Percentiles rank a stretch among this genome's conserved stretches.
These are phyloP conservation scores for Lepidocyrtinus sp. DNA, from an alignment of 2,888 invertebrate genomes.

Conservation along the genomic window DNA sequence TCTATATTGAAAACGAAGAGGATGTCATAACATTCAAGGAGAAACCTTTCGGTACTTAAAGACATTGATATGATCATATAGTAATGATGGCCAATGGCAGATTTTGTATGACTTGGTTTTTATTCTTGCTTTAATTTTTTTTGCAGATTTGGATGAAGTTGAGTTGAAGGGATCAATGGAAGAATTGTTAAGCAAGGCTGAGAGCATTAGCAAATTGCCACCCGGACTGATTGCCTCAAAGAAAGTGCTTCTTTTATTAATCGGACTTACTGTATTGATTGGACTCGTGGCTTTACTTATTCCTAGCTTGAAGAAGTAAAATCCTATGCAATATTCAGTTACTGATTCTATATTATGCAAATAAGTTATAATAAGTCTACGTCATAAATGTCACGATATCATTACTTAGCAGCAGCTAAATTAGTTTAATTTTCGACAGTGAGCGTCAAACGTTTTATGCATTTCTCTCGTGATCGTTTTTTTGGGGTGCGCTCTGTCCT, in stretches of 20 bases:
- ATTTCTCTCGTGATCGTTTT: too few relatives aligned
- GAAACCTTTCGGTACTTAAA: slow-evolving; percentile 63
- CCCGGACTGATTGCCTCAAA: slow-evolving; percentile 47
- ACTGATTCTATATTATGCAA: too few relatives aligned
- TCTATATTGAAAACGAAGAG: slow-evolving; percentile 80
- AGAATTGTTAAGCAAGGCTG: slow-evolving; percentile 62
- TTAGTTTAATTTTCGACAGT: too few relatives aligned
- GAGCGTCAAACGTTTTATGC: too few relatives aligned
- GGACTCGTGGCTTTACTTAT: slow-evolving; percentile 29
- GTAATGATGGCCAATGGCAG: too few relatives aligned
- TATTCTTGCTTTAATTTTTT: neutral
- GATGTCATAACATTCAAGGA: slow-evolving; percentile 59
- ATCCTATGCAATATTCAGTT: too few relatives aligned
- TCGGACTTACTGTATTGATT: slow-evolving; percentile 35
- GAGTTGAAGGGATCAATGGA: slow-evolving; percentile 65
- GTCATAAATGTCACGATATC: too few relatives aligned
- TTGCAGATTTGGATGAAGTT: slow-evolving; percentile 64
- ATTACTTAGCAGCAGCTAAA: too few relatives aligned
- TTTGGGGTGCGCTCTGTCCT: too few relatives aligned
- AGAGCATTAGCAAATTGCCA: slow-evolving; percentile 60
- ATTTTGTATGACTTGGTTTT: slow-evolving; percentile 19
- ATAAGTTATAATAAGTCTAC: neutral
- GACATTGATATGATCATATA: too few relatives aligned
- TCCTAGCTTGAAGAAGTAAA: slow-evolving; percentile 35
- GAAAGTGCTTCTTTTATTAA: slow-evolving; percentile 31